Evolutionary conservation across 2,888 invertebrate species (phyloP).

Genomic region (Uropetala carovei): DNA sequence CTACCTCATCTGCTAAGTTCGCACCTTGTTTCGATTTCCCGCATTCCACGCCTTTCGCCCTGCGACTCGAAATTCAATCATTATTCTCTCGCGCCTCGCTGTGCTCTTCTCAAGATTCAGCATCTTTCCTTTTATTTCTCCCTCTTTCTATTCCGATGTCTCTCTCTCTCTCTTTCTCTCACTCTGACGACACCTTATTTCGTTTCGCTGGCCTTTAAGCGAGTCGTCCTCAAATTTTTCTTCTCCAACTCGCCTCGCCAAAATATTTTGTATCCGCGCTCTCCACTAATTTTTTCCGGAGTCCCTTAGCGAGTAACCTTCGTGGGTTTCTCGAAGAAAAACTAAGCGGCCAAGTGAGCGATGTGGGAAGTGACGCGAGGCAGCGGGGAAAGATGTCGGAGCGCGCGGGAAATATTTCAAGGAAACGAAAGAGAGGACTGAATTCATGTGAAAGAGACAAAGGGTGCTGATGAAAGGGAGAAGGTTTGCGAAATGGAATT

Average conservation of each 20-base stretch:
- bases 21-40: background rate
- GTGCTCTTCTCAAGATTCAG: background rate
- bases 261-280: too few species aligned
- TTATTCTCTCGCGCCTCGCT: background rate
- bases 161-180: background rate
- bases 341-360: background rate
- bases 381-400: background rate
- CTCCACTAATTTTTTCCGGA: too few species aligned
- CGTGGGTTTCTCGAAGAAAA: background rate
- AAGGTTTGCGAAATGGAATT: too few species aligned
- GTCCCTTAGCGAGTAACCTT: too few species aligned
- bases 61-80: too few species aligned
- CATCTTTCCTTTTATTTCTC: background rate
- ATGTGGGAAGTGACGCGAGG: background rate
- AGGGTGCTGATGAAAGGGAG: background rate
- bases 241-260: too few species aligned
- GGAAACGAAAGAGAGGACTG: slow-evolving; percentile 12
- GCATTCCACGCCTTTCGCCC: too few species aligned
- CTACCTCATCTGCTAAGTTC: background rate
- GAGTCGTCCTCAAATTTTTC: too few species aligned
- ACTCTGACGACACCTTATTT: too few species aligned
- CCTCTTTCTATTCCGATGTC: background rate
- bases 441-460: slow-evolving; percentile 11
- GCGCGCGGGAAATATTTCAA: background rate
- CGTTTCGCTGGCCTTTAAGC: too few species aligned